phyloP scores from a whole-genome alignment of 2,113 vertebrate genomes.

The Heterotilapia buettikoferi region DNA sequence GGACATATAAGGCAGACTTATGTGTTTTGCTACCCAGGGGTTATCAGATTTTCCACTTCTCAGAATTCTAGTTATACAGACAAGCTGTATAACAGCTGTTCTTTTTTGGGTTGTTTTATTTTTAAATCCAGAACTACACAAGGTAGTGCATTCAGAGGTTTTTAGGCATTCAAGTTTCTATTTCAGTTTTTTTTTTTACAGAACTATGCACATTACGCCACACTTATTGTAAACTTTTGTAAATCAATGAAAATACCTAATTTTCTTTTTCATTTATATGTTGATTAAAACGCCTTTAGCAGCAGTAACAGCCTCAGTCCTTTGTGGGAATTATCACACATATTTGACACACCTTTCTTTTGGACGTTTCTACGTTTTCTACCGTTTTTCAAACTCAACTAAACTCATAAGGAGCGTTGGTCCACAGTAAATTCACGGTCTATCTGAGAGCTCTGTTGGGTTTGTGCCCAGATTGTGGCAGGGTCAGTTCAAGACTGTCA shows the following conservation, averaged over 20 bases:
- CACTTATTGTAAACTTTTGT: background rate
- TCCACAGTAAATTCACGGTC: background rate
- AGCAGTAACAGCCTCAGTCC: background rate
- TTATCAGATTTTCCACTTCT: background rate
- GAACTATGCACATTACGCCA: background rate
- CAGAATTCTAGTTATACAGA: background rate
- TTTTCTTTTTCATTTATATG: background rate
- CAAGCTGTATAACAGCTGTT: background rate
- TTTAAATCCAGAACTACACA: background rate
- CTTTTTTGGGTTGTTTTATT: background rate
- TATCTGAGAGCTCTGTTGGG: background rate
- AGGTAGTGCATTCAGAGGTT: background rate
- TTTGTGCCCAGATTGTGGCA: background rate
- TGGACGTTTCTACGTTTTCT: background rate
- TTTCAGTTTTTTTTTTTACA: background rate
- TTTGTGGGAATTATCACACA: background rate
- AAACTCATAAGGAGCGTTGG: background rate
- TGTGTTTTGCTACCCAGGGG: background rate
- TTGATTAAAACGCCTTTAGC: background rate
- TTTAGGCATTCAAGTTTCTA: background rate
- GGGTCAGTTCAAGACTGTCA: background rate
- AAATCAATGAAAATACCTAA: background rate
- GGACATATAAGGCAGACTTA: background rate
- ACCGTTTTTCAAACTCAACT: background rate
- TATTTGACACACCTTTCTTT: background rate